Evolutionary conservation across 2,888 invertebrate species (phyloP), one percentile per base, ranked within the genome.

Genomic region (Drosophila pseudotalamancana): DNA sequence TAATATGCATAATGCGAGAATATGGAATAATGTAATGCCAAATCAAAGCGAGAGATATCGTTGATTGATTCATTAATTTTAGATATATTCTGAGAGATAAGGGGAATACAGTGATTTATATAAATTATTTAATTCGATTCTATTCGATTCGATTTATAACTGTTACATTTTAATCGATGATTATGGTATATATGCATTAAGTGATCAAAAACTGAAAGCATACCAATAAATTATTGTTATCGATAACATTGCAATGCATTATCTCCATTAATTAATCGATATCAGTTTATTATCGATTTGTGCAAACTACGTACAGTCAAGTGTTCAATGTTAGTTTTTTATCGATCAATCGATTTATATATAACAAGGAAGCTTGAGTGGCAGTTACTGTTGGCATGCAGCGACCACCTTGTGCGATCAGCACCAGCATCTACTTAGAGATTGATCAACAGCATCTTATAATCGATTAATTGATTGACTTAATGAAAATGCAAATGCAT

Each of bases 31-130:
- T 19, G 6, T 4, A 3, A 16, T 19, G 40, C 12, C 46, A n/a
- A n/a, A 34, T n/a, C 9, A 18, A 25, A 25, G 23, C 16, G 25
- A 18, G 25, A 25, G n/a, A n/a, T 34, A 6, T 25, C 3, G 21
- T 9, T 48, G 12, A 48, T 48, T 25, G 48, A 48, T 48, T 35
- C 8, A 35, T 48, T 48, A 34, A 48, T 35, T 35, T n/a, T n/a
- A n/a, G 34, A 35, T n/a, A n/a, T n/a, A n/a, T n/a, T 48, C 23
- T 5, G 3, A 9, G 25, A 9, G 23, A 35, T 48, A 35, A 48
- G 25, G 16, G 23, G 23, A 9, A n/a, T 16, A 18, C 16, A 16
- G 27, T 1, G 8, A 19, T 16, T 27, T 27, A n/a, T 16, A 16
- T 25, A 3, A 3, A 3, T 11, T 11, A 3, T 9, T 11, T 27